Percentiles rank a stretch among this genome's conserved stretches.
phyloP scores from a whole-genome alignment of 2,113 vertebrate genomes.

The Dermatemys mawii region DNA sequence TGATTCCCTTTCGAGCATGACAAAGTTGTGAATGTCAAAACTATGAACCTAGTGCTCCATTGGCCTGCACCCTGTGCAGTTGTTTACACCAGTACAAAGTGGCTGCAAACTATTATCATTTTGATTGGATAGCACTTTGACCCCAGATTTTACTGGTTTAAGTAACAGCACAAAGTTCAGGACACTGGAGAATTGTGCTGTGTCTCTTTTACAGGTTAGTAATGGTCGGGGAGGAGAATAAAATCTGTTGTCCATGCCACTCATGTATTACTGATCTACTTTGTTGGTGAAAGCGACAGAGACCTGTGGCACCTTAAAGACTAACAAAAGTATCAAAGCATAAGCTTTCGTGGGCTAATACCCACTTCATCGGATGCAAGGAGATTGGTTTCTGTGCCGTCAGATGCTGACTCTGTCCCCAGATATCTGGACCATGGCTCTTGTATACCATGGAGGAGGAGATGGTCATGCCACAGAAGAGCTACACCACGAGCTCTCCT shows the following conservation, averaged over 20 bases:
- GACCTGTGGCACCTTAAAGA: no score
- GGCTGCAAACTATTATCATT: background rate
- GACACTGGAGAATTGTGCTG: no score
- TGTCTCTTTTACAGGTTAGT: background rate
- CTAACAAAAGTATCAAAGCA: no score
- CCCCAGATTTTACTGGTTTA: background rate
- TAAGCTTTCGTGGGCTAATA: no score
- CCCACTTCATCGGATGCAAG: no score
- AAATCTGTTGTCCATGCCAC: background rate
- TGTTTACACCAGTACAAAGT: background rate
- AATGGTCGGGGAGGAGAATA: background rate
- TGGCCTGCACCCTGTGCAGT: background rate
- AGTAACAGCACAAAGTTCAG: background rate
- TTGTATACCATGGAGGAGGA: no score
- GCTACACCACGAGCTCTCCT: background rate
- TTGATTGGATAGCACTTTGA: background rate
- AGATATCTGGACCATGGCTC: background rate
- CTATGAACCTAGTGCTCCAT: background rate
- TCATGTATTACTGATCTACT: background rate
- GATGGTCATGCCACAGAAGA: background rate
- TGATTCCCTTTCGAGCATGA: background rate
- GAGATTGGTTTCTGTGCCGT: no score
- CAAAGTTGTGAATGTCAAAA: background rate
- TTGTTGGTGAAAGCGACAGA: background rate
- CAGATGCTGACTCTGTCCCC: no score